A percentile compares a stretch with the other conserved stretches of the same genome.
Conservation (phyloP, 2,888 invertebrate genomes). For the Synanthedon tipuliformis region DNA sequence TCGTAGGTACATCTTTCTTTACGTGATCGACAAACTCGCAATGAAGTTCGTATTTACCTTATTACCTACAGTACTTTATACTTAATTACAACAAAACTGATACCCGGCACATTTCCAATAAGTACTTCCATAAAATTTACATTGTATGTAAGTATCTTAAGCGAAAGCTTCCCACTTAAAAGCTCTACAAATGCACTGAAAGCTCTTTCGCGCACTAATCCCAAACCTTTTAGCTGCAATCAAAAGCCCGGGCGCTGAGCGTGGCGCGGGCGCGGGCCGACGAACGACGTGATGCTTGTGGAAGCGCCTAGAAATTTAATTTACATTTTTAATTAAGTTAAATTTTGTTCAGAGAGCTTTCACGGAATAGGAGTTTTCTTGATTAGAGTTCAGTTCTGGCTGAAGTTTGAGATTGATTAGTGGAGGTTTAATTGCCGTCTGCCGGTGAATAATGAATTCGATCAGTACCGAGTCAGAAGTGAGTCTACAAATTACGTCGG, state of each 20-base stretch:
- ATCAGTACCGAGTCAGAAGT: slow-evolving; percentile 55
- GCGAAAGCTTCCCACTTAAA: slow-evolving; percentile 71
- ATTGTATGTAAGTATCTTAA: slow-evolving; percentile 70
- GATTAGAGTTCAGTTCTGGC: slow-evolving; percentile 68
- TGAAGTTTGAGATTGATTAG: slow-evolving; percentile 71
- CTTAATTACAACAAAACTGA: slow-evolving; percentile 3
- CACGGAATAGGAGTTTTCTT: slow-evolving; percentile 70
- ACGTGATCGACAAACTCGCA: no score
- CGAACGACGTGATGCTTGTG: slow-evolving; percentile 61
- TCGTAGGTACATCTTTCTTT: no score
- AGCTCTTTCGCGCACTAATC: slow-evolving; percentile 71
- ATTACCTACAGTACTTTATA: neutral
- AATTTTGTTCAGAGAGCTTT: slow-evolving; percentile 70
- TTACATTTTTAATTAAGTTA: slow-evolving; percentile 72
- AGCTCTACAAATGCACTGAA: slow-evolving; percentile 72
- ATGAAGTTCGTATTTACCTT: neutral
- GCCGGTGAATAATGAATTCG: slow-evolving; percentile 68
- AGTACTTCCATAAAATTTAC: slow-evolving; percentile 57
- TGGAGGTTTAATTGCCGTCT: slow-evolving; percentile 67
- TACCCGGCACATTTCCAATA: slow-evolving; percentile 25
- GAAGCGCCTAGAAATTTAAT: slow-evolving; percentile 70
- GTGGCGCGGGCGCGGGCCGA: slow-evolving; percentile 22
- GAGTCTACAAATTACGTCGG: slow-evolving; percentile 46
- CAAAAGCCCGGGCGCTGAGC: slow-evolving; percentile 63
- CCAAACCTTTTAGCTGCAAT: slow-evolving; percentile 72